Percentiles rank a stretch among this genome's conserved stretches.
Evolutionary conservation across 2,797 vertebrate species (phyloP).

Genomic region (Enteromius mattozi): DNA sequence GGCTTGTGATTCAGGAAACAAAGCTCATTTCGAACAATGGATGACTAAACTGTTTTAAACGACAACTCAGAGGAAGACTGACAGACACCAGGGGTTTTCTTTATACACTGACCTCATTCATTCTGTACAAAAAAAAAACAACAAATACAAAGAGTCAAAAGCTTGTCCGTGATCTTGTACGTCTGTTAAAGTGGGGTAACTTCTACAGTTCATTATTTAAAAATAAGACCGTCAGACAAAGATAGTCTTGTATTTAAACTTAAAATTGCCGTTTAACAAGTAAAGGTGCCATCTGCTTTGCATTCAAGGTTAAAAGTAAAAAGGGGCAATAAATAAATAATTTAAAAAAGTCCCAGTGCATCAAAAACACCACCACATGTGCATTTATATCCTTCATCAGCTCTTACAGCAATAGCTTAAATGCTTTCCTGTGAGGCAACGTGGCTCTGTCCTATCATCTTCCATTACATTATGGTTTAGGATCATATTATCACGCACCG

Average conservation of each 20-base stretch:
- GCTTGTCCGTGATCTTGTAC: constrained; percentile 12
- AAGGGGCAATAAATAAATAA: constrained; percentile 19
- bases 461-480: constrained; percentile 43
- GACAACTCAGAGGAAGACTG: constrained; percentile 69
- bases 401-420: constrained; percentile 24
- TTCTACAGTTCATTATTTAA: constrained; percentile 65
- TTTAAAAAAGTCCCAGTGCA: not conserved
- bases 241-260: constrained; percentile 56
- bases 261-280: constrained; percentile 71
- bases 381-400: constrained; percentile 21
- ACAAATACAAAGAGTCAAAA: constrained; percentile 47
- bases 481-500: constrained; percentile 17
- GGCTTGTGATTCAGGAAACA: constrained; percentile 69
- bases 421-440: constrained; percentile 66
- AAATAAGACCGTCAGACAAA: constrained; percentile 67
- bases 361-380: not conserved
- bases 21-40: constrained; percentile 66
- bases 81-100: constrained; percentile 54
- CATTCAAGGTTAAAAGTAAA: constrained; percentile 19
- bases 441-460: constrained; percentile 73
- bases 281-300: constrained; percentile 69
- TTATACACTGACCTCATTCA: constrained; percentile 60
- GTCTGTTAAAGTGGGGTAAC: not conserved
- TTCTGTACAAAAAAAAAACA: not conserved
- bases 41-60: constrained; percentile 76